Evolutionary conservation across 2,113 vertebrate genomes (phyloP).

Genomic region (Neodontobutis hainanensis): DNA sequence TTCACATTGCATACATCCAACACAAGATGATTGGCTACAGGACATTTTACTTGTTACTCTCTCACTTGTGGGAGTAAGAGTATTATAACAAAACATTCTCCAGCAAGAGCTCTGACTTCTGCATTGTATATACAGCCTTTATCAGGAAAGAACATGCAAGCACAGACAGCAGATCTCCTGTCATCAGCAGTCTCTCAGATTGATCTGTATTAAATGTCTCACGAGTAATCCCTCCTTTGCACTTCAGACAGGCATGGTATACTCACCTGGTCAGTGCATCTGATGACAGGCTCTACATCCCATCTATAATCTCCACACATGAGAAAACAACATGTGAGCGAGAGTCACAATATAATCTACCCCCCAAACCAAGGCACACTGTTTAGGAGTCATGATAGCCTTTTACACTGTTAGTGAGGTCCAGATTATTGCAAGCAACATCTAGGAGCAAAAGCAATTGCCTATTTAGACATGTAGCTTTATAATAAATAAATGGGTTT

Average conservation of each 20-base stretch:
- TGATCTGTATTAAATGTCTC: constrained; percentile 36
- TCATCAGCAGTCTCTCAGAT: constrained; percentile 63
- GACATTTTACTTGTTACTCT: neutral
- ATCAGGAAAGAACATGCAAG: constrained; percentile 1
- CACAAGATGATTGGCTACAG: constrained; percentile 12
- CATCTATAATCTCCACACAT: constrained; percentile 17
- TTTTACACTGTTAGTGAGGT: too few relatives aligned
- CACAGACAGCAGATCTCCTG: constrained; percentile 21
- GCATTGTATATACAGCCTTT: constrained; percentile 9
- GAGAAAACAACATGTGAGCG: constrained; percentile 11
- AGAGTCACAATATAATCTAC: neutral
- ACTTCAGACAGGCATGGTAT: constrained; percentile 11
- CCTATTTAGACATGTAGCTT: too few relatives aligned
- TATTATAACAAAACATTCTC: too few relatives aligned
- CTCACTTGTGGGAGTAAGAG: too few relatives aligned
- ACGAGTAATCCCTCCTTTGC: constrained; percentile 39
- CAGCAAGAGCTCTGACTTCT: neutral
- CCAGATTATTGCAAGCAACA: too few relatives aligned
- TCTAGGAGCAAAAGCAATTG: too few relatives aligned
- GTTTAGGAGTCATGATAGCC: too few relatives aligned
- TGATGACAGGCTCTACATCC: constrained; percentile 9
- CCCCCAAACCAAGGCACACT: too few relatives aligned
- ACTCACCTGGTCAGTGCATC: constrained; percentile 26
- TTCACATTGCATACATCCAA: constrained; percentile 2
- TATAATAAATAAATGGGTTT: too few relatives aligned